Conservation (phyloP, 2,797 vertebrate species). For the Falco berigora region DNA sequence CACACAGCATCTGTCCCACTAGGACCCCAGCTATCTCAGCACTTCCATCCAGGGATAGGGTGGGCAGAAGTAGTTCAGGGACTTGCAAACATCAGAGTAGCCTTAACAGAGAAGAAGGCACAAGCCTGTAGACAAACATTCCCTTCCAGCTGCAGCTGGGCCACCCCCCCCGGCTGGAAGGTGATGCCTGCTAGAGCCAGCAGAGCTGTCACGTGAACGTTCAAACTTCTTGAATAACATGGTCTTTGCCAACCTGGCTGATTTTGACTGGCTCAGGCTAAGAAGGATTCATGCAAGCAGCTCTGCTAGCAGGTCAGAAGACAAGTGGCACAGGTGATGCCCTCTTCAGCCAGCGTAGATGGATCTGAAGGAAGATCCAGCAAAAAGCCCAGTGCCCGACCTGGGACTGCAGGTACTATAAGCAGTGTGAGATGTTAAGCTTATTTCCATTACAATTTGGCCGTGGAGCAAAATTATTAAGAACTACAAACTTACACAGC, state of each 20-base stretch:
- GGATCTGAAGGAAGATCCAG: not conserved
- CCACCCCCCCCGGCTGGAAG: not conserved
- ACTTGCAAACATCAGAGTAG: not conserved
- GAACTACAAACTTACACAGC: not conserved
- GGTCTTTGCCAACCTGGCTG: not conserved
- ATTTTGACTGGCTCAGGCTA: not conserved
- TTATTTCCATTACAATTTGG: not conserved
- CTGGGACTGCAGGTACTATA: not conserved
- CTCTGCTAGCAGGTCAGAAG: not conserved
- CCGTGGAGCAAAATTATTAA: not conserved
- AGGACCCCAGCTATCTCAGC: not conserved
- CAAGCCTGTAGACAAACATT: not conserved
- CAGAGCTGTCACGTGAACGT: not conserved
- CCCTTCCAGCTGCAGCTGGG: not conserved
- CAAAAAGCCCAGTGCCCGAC: accelerated
- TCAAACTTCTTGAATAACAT: not conserved
- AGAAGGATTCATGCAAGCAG: not conserved
- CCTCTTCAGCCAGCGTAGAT: not conserved
- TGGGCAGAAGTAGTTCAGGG: not conserved
- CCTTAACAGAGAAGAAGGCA: not conserved
- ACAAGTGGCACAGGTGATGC: too few species aligned
- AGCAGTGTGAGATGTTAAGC: not conserved
- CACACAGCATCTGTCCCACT: not conserved
- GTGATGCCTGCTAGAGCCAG: not conserved
- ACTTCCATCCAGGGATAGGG: not conserved